Base-by-base conservation (phyloP, 2,888 invertebrate genomes). In the Drosophila bunnanda region DNA sequence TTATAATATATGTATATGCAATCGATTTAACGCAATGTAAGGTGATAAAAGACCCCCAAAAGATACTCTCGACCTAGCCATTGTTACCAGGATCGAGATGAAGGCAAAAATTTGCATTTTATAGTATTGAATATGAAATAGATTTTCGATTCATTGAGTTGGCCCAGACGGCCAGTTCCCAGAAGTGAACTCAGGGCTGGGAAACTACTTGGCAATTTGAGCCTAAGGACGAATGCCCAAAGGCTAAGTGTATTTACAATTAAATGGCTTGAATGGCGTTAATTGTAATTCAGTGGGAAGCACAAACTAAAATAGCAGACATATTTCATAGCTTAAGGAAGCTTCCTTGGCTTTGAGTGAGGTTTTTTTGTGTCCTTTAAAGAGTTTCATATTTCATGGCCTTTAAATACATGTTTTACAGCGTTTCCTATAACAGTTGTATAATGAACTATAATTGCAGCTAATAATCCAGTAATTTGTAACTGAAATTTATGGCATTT, bases 1-100 rank as follows among this genome's bases (percentile, higher is more conserved):
- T 61, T 41, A 53, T 50, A 70, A 71, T 61, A 36, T 61, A 25
- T 25, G 25, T 25, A 25, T 25, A 54, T 71, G 58, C 71, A 70
- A 59, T 41, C 22, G 13, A 46, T 41, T 61, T 50, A 66, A 39
- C 28, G 55, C 34, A 62, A 62, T 50, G 32, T 41, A 55, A 48
- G 25, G 20, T 32, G 13, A 20, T n/a, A 17, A 65, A 53, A 56
- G 13, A n/a, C 41, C 20, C 20, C 15, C 15, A 28, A 53, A 52
- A 54, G 10, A 22, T 38, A n/a, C 48, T 34, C n/a, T 25, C 4
- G 13, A 4, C 38, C 12, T 38, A 57, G 28, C 13, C 20, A 50
- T n/a, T 43, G 46, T 28, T 41, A 20, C 36, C 58, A 36, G 32
- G 20, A 34, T 15, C 1, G 32, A 34, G 22, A n/a, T n/a, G n/a